Evolutionary conservation across 1,140 invertebrate genomes (phyloP).

Genomic region (Bombyx mori): ASM3026992v2 NC_085121.1:3039501-3040000

Average conservation of each 20-base stretch:
- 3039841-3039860: constrained; percentile 40
- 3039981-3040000: constrained; percentile 54
- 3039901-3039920: constrained; percentile 58
- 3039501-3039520: constrained; percentile 27
- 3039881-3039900: constrained; percentile 41
- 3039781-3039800: constrained; percentile 23
- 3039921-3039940: constrained; percentile 27
- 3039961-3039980: constrained; percentile 31
- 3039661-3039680: no score
- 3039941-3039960: constrained; percentile 29
- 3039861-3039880: constrained; percentile 42
- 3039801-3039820: constrained; percentile 25
- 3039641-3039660: neutral
- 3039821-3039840: constrained; percentile 39
- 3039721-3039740: no score
- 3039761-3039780: constrained; percentile 29
- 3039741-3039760: constrained; percentile 33
- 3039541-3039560: constrained; percentile 34
- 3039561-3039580: constrained; percentile 23
- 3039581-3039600: constrained; percentile 37
- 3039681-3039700: no score
- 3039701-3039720: no score
- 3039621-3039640: constrained; percentile 10
- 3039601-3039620: constrained; percentile 21
- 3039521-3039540: constrained; percentile 26